A percentile compares a stretch with the other conserved stretches of the same genome.
Conservation (phyloP, 2,888 invertebrate species). For the Myathropa florea region DNA sequence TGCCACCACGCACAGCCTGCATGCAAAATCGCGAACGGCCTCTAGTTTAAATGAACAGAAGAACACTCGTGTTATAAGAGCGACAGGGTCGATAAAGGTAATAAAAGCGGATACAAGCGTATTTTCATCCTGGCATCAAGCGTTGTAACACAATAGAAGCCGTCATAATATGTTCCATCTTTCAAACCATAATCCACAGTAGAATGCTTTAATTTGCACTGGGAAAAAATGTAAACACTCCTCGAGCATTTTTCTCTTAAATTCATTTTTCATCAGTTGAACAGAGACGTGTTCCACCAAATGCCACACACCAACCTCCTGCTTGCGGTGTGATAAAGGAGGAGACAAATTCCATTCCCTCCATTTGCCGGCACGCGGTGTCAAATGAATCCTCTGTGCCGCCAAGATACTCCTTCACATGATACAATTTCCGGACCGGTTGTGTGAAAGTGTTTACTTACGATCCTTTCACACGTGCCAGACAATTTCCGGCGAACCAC, state of each 20-base stretch:
- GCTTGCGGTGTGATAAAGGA: neutral
- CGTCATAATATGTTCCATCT: neutral
- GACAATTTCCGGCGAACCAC: conserved; percentile 5
- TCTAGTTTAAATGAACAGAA: neutral
- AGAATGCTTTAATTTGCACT: conserved; percentile 4
- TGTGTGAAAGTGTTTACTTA: conserved; percentile 26
- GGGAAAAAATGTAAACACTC: neutral
- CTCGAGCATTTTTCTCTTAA: neutral
- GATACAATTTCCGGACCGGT: conserved; percentile 40
- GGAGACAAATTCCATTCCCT: neutral
- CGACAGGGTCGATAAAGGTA: neutral
- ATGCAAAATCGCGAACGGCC: neutral
- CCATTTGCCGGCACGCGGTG: neutral
- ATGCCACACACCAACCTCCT: neutral
- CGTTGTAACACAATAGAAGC: neutral
- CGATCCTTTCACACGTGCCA: conserved; percentile 40
- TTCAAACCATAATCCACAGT: conserved; percentile 14
- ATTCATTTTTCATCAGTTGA: conserved; percentile 44
- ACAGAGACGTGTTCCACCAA: neutral
- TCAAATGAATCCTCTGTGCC: conserved; percentile 30
- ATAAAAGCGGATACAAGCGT: neutral
- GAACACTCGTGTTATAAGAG: neutral
- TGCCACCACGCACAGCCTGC: neutral
- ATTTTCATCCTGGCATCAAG: neutral
- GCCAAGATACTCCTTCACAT: neutral